A percentile compares a stretch with the other conserved stretches of the same genome.
Conservation (phyloP, 2,888 invertebrate genomes). For the Andrena hattorfiana region DNA sequence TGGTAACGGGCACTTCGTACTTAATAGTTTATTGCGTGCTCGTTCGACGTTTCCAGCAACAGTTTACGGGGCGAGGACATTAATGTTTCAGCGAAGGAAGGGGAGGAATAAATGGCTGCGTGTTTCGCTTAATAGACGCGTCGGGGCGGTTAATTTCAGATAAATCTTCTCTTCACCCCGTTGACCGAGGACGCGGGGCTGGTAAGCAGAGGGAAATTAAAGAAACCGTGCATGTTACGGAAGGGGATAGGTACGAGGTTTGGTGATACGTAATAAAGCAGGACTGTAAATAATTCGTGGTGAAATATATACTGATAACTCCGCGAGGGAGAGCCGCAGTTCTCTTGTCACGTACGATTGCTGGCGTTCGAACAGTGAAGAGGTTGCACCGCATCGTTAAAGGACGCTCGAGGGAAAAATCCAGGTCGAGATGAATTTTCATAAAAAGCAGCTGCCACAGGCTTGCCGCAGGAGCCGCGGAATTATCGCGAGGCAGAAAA, state of each 20-base stretch:
- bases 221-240: too few relatives aligned
- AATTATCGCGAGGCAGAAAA: neutral
- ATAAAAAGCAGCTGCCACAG: neutral
- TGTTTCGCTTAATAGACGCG: neutral
- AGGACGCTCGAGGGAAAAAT: neutral
- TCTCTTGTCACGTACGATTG: neutral
- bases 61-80: conserved; percentile 10
- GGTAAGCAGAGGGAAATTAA: too few relatives aligned
- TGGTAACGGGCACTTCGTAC: conserved; percentile 12
- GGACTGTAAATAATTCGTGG: neutral
- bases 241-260: too few relatives aligned
- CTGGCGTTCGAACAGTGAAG: neutral
- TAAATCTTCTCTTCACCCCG: neutral
- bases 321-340: neutral
- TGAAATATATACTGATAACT: neutral
- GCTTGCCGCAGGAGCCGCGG: neutral
- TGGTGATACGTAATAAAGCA: too few relatives aligned
- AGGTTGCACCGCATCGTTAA: neutral
- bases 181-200: too few relatives aligned
- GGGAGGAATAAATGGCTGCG: neutral
- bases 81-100: conserved; percentile 38
- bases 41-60: conserved; percentile 30
- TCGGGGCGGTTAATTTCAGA: conserved; percentile 2
- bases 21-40: conserved; percentile 47
- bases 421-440: neutral